Evolutionary conservation across 2,888 invertebrate genomes (phyloP), one percentile per base, ranked within the genome.

Genomic region (Flexamia atlantica): DNA sequence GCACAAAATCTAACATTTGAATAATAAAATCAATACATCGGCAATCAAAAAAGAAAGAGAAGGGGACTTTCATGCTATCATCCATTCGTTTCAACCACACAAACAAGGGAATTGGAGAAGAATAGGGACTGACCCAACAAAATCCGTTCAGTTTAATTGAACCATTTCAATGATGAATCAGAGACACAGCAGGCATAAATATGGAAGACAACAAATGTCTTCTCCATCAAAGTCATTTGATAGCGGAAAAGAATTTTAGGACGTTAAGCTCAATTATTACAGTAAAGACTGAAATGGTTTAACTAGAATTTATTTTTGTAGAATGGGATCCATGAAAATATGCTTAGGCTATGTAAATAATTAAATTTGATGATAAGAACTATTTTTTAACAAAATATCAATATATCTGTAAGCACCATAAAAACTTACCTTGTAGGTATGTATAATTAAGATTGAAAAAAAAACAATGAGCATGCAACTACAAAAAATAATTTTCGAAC

Each of bases 31-130:
- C 28, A 28, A 64, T 14, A 64, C 9, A 28, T 17, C 20, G 23
- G n/a, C 23, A n/a, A 64, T 64, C n/a, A 30, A 64, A 64, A 64
- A 64, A 64, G 64, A 64, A 64, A 64, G 64, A 64, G 64, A 64
- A 64, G 64, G 64, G 64, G 64, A 64, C 64, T 64, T 64, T 2
- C 64, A 30, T 64, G 64, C 64, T 3, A 64, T 12, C 28, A 64
- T 64, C 28, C 64, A 64, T 64, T 28, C 64, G 30, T 4, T 57
- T 7, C 57, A 14, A 28, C 64, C 64, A 30, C 7, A 64, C 28
- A 28, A 28, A 64, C 28, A 57, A 64, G 64, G 30, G 30, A 28
- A 17, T 12, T 53, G 53, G 14, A 53, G 53, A 53, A n/a, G 53
- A 23, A 10, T 53, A 23, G 10, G 12, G 14, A 14, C 46, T 3